Percentiles rank a stretch among this genome's conserved stretches.
phyloP scores from a whole-genome alignment of 2,888 invertebrate genomes.

The Melangyna quadrimaculata region DNA sequence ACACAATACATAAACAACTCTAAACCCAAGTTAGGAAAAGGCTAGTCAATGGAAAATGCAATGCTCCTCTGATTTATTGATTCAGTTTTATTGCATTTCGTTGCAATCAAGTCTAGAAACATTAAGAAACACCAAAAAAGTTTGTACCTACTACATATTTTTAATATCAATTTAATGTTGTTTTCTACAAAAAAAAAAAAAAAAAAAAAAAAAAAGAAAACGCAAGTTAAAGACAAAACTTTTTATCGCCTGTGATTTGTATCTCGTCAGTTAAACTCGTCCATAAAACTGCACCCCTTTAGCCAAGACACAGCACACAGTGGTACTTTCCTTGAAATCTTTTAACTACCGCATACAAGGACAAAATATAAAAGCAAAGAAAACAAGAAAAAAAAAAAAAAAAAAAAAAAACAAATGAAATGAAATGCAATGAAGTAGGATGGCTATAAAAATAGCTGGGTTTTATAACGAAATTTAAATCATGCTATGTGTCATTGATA shows the following conservation, averaged over 20 bases:
- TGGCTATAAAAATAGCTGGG: conserved; percentile 20
- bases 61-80: neutral
- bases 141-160: neutral
- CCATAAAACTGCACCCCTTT: conserved; percentile 6
- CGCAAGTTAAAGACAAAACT: conserved; percentile 9
- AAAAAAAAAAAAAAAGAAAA: too few species aligned
- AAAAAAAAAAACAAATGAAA: neutral
- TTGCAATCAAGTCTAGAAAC: conserved; percentile 8
- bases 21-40: neutral
- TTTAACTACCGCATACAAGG: neutral
- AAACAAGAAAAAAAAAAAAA: neutral
- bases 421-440: conserved; percentile 26
- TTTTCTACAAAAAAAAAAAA: neutral
- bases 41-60: neutral
- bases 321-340: conserved; percentile 3
- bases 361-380: neutral
- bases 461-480: conserved; percentile 33
- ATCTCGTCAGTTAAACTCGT: conserved; percentile 6
- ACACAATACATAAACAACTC: neutral
- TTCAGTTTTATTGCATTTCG: conserved; percentile 6
- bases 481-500: conserved; percentile 31
- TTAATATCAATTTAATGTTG: conserved; percentile 5
- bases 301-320: neutral
- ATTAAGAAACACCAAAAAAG: neutral
- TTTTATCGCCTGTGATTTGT: conserved; percentile 30